A percentile compares a stretch with the other conserved stretches of the same genome.
Evolutionary conservation across 1,140 invertebrate genomes (phyloP).

Genomic region (Zaprionus kolodkinae): DNA sequence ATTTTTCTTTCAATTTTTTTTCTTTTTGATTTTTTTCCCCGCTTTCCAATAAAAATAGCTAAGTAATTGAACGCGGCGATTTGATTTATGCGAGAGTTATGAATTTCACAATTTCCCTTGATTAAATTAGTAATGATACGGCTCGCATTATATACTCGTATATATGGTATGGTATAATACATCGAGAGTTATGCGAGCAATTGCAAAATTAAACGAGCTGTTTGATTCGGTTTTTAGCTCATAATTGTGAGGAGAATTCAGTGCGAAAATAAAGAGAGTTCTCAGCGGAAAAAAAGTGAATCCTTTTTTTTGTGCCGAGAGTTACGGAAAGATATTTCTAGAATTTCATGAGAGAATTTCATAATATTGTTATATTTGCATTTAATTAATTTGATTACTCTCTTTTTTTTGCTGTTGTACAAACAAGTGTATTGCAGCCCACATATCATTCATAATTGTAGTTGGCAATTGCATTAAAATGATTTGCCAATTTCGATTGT

Average conservation of each 20-base stretch:
- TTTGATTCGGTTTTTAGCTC: not conserved
- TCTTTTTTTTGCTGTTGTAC: not conserved
- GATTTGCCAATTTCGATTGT: constrained; percentile 32
- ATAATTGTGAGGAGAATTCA: not conserved
- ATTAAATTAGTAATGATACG: constrained; percentile 6
- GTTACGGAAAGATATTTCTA: not conserved
- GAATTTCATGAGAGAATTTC: not conserved
- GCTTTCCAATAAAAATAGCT: not conserved
- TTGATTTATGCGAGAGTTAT: constrained; percentile 13
- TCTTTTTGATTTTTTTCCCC: not conserved
- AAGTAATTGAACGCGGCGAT: constrained; percentile 21
- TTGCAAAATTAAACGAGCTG: not conserved
- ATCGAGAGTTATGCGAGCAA: not conserved
- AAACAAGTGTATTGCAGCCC: not conserved
- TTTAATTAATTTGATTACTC: not conserved
- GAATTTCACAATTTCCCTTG: not conserved
- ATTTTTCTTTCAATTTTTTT: constrained; percentile 10
- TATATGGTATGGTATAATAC: not conserved
- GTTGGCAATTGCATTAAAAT: not conserved
- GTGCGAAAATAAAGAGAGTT: not conserved
- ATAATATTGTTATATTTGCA: not conserved
- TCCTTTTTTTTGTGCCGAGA: not conserved
- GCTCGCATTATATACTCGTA: constrained; percentile 8
- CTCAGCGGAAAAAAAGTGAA: not conserved
- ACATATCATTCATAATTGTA: not conserved